phyloP scores from a whole-genome alignment of 2,888 invertebrate species.

The Syritta pipiens region DNA sequence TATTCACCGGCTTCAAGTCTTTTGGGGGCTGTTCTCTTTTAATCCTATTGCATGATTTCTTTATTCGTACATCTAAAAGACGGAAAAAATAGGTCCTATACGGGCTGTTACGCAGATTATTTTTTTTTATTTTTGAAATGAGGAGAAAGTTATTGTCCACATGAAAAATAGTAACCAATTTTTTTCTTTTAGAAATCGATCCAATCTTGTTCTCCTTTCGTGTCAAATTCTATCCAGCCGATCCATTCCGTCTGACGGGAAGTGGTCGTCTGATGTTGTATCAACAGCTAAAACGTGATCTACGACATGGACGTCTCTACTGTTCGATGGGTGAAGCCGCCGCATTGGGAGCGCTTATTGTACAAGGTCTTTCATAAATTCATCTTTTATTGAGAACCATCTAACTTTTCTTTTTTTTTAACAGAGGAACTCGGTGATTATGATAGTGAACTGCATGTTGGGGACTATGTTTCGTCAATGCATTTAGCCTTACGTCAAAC shows the following conservation, averaged over 20 bases:
- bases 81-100: too few relatives aligned
- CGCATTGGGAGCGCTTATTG: constrained; percentile 92
- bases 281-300: constrained; percentile 96
- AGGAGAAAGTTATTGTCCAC: too few relatives aligned
- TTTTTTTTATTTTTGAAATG: too few relatives aligned
- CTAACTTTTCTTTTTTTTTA: constrained; percentile 70
- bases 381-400: not conserved
- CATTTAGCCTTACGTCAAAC: constrained; percentile 96
- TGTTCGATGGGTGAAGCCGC: constrained; percentile 94
- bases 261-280: constrained; percentile 97
- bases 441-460: constrained; percentile 91
- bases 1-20: too few relatives aligned
- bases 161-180: too few relatives aligned
- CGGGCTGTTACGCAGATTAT: too few relatives aligned
- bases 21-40: too few relatives aligned
- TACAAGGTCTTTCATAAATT: too few relatives aligned
- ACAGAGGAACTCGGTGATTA: constrained; percentile 97
- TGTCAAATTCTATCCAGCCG: constrained; percentile 98
- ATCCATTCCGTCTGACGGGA: constrained; percentile 94
- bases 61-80: too few relatives aligned
- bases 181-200: constrained; percentile 91
- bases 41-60: too few relatives aligned
- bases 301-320: constrained; percentile 95
- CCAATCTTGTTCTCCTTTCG: constrained; percentile 97
- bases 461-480: constrained; percentile 94